These are phyloP conservation scores for Malacoraja senta DNA, from an alignment of 2,797 vertebrate species.

Conservation along the genomic window DNA sequence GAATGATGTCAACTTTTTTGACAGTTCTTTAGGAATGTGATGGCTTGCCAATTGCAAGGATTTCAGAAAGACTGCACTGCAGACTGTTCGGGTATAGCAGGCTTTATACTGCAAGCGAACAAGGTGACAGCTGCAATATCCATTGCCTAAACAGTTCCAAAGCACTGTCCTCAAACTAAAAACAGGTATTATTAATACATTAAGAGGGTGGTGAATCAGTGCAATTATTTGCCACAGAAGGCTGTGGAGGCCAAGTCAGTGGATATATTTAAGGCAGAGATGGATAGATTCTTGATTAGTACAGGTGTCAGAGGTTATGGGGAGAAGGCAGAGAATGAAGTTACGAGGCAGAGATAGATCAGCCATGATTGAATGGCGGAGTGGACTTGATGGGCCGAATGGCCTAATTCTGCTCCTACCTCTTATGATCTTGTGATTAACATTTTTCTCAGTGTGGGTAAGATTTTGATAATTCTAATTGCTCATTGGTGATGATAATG, in stretches of 20 bases:
- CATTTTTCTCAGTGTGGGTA: background rate
- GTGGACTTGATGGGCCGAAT: too few relatives aligned
- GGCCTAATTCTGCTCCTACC: too few relatives aligned
- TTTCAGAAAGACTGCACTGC: background rate
- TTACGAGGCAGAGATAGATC: too few relatives aligned
- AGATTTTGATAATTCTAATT: background rate
- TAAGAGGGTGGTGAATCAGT: too few relatives aligned
- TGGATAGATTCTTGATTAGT: too few relatives aligned
- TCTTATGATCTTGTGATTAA: background rate
- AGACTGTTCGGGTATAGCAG: background rate
- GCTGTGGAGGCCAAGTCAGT: too few relatives aligned
- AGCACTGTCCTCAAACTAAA: background rate
- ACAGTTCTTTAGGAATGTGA: background rate
- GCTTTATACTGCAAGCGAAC: background rate
- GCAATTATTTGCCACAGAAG: too few relatives aligned
- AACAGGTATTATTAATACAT: too few relatives aligned
- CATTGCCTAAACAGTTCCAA: background rate
- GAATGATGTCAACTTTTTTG: background rate
- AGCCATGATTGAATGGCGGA: too few relatives aligned
- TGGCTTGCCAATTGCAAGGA: background rate
- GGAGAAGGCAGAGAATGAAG: too few relatives aligned
- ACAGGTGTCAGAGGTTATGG: too few relatives aligned
- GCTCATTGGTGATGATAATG: background rate
- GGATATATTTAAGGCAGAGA: too few relatives aligned
- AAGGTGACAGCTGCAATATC: background rate